These are phyloP conservation scores for Platichthys stellatus DNA, from an alignment of 2,113 vertebrate genomes.

Conservation along the genomic window DNA sequence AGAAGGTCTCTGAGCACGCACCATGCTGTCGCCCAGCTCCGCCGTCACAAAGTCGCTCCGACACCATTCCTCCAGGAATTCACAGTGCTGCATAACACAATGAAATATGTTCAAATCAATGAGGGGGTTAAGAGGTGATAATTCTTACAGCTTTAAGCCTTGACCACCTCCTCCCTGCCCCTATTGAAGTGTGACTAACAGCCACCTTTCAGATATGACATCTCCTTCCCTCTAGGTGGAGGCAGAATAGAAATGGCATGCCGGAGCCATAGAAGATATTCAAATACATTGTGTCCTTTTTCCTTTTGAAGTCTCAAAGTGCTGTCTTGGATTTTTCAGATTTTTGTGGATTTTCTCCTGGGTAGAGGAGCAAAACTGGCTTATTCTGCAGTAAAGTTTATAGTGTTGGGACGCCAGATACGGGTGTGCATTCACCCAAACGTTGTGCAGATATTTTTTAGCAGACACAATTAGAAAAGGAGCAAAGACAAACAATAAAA, in stretches of 20 bases:
- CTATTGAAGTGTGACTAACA: slow-evolving; percentile 57
- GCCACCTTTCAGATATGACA: slow-evolving; percentile 58
- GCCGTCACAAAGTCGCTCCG: slow-evolving; percentile 59
- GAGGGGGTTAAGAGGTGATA: slow-evolving; percentile 67
- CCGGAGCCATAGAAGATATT: slow-evolving; percentile 56
- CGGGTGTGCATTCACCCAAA: slow-evolving; percentile 51
- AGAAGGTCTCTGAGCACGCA: slow-evolving; percentile 78
- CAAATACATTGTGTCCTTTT: slow-evolving; percentile 59
- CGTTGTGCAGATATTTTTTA: slow-evolving; percentile 46
- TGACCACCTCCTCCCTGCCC: slow-evolving; percentile 48
- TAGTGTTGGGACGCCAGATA: slow-evolving; percentile 45
- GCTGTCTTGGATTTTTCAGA: slow-evolving; percentile 53
- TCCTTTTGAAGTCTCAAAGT: slow-evolving; percentile 67
- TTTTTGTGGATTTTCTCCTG: slow-evolving; percentile 65
- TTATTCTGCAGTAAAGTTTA: slow-evolving; percentile 61
- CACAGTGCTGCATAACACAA: slow-evolving; percentile 57
- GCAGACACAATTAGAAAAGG: slow-evolving; percentile 55
- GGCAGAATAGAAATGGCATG: slow-evolving; percentile 34
- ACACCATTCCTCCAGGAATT: slow-evolving; percentile 55
- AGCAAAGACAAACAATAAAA: slow-evolving; percentile 23
- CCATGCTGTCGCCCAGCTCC: slow-evolving; percentile 74
- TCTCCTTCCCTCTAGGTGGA: slow-evolving; percentile 37
- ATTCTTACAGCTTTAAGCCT: slow-evolving; percentile 51
- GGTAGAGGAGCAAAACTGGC: slow-evolving; percentile 56
- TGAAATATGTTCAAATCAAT: slow-evolving; percentile 67